Evolutionary conservation across 2,113 vertebrate species (phyloP), one percentile per base, ranked within the genome.

Genomic region (Spizaetus ornatus): DNA sequence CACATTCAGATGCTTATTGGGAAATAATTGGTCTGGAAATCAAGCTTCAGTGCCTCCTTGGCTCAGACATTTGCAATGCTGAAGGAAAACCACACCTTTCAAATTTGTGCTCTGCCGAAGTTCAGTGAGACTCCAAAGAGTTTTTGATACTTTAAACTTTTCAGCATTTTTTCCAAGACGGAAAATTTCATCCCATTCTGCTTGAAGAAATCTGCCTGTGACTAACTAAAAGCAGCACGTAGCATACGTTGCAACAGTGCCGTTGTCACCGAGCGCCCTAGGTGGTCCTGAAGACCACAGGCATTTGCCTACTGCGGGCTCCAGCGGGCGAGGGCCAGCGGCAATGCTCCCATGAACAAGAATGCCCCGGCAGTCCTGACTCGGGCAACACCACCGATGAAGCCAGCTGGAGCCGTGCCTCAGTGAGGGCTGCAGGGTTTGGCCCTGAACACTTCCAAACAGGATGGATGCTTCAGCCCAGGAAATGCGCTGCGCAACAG

Each of bases 11-110:
- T 94, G 43, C 22, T 73, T 86, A 82, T 7, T 91, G 73, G 45
- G 56, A 94, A 93, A n/a, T 86, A 94, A 85, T 50, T 95, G 62
- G 73, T 80, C 70, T 90, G 88, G 88, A 92, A 93, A 88, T 86
- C 55, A 86, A 92, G 63, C 79, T 81, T 83, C 85, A 90, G 29
- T 78, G 42, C 22, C 67, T 86, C 42, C 72, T 90, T 80, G 42
- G 58, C 82, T 93, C 82, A 92, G 74, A 70, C 1, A 0, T 95
- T 92, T 76, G 83, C 70, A 76, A n/a, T n/a, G 62, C 70, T 91
- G 89, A 80, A 86, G 65, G 48, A 82, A 94, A 93, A 83, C 69
- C 86, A 79, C 73, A 84, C 88, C 81, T 92, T 95, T 85, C 79
- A 71, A 91, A 84, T 2, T 9, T 61, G 52, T 10, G 32, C 40